Conservation (phyloP, 2,888 invertebrate genomes). For the Trachelus stipa region DNA sequence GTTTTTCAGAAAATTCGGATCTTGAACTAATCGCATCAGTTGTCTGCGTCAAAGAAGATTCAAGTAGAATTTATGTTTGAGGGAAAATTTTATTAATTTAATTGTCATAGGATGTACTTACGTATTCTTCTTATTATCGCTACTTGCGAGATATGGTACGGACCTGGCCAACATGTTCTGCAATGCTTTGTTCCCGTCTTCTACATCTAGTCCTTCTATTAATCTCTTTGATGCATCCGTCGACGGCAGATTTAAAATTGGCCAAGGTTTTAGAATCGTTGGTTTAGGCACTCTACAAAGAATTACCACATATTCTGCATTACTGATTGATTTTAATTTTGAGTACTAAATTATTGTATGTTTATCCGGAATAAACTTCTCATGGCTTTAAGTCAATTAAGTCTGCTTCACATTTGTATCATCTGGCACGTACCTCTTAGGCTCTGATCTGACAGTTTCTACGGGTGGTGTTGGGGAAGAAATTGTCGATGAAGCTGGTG, state of each 20-base stretch:
- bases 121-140: conserved; percentile 57
- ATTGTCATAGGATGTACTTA: conserved; percentile 34
- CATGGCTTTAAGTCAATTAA: too few species aligned
- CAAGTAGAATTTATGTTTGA: not conserved
- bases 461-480: not conserved
- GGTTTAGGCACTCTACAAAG: conserved; percentile 3
- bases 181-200: conserved; percentile 54
- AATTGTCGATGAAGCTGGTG: not conserved
- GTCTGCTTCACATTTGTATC: not conserved
- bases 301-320: not conserved
- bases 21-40: conserved; percentile 55
- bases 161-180: conserved; percentile 44
- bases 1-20: conserved; percentile 47
- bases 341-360: too few species aligned
- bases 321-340: too few species aligned
- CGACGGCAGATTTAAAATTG: conserved; percentile 49
- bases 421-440: not conserved
- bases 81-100: not conserved
- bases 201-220: conserved; percentile 43
- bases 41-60: conserved; percentile 33
- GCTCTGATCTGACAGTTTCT: not conserved
- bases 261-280: conserved; percentile 43
- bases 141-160: conserved; percentile 36
- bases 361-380: too few species aligned
- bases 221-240: conserved; percentile 44